phyloP scores from a whole-genome alignment of 2,888 invertebrate genomes.

The Xestia xanthographa region DNA sequence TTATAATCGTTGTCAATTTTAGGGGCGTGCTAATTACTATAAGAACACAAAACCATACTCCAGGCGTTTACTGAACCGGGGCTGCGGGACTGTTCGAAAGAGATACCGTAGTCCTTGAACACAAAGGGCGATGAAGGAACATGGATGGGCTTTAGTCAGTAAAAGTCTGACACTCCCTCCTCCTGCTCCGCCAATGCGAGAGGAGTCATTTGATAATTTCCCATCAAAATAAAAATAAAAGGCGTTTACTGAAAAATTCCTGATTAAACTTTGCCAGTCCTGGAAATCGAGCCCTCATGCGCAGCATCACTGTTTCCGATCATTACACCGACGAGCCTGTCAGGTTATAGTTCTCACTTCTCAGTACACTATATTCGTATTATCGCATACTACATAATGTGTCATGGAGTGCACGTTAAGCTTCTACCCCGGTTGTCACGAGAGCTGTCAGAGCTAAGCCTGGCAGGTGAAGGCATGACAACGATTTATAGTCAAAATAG shows the following conservation, averaged over 20 bases:
- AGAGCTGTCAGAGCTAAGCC: neutral
- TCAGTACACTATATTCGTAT: constrained; percentile 4
- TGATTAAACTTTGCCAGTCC: neutral
- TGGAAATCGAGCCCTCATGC: neutral
- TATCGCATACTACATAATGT: neutral
- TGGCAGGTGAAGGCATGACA: neutral
- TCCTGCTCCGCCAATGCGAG: too few species aligned
- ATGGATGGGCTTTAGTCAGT: too few species aligned
- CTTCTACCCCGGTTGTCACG: constrained; percentile 14
- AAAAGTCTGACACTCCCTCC: too few species aligned
- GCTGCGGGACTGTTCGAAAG: too few species aligned
- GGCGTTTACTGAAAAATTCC: neutral
- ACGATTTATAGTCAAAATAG: neutral
- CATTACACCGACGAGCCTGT: neutral
- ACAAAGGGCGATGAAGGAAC: too few species aligned
- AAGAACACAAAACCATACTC: neutral
- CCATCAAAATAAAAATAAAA: too few species aligned
- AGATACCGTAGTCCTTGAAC: too few species aligned
- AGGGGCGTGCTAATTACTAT: neutral
- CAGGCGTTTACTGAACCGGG: neutral
- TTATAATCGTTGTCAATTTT: too few species aligned
- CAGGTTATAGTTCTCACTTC: neutral
- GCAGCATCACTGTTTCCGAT: neutral
- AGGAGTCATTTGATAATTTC: too few species aligned
- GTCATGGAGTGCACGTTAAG: neutral